Evolutionary conservation across 2,888 invertebrate species (phyloP).

Genomic region (Apotomis turbidana): DNA sequence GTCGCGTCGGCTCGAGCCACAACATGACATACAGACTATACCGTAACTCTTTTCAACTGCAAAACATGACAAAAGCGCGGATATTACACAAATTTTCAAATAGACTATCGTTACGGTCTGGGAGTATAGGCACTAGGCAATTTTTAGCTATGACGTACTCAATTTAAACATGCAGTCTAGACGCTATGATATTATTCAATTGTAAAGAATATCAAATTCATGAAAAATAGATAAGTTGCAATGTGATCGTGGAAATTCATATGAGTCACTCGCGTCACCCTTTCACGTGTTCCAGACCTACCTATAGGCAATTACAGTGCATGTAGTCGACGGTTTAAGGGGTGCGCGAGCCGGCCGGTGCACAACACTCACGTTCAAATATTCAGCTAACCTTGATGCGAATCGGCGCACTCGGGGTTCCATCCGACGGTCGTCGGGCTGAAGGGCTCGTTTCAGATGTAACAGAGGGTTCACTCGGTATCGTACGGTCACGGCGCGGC

Average conservation of each 20-base stretch:
- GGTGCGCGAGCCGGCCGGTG: conserved; percentile 67
- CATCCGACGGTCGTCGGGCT: conserved; percentile 80
- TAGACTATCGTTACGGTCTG: conserved; percentile 30
- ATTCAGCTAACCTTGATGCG: conserved; percentile 83
- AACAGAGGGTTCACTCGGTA: conserved; percentile 66
- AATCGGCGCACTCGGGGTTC: conserved; percentile 83
- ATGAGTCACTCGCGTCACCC: conserved; percentile 69
- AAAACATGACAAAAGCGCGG: conserved; percentile 29
- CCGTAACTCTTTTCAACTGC: conserved; percentile 8
- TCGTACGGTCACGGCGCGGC: conserved; percentile 57
- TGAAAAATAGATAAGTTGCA: conserved; percentile 32
- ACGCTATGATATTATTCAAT: conserved; percentile 16
- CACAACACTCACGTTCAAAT: conserved; percentile 82
- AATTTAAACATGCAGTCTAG: conserved; percentile 20
- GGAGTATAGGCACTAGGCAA: conserved; percentile 17
- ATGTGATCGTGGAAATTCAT: conserved; percentile 53
- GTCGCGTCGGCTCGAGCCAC: conserved; percentile 7
- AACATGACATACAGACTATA: conserved; percentile 24
- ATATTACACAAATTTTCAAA: conserved; percentile 25
- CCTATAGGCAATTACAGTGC: conserved; percentile 63
- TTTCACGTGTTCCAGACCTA: conserved; percentile 70
- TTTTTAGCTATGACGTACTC: conserved; percentile 15
- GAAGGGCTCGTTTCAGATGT: conserved; percentile 77
- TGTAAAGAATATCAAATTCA: neutral
- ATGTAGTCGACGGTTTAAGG: conserved; percentile 67